Base-by-base conservation (phyloP, 2,113 vertebrate genomes). In the Rynchops niger region DNA sequence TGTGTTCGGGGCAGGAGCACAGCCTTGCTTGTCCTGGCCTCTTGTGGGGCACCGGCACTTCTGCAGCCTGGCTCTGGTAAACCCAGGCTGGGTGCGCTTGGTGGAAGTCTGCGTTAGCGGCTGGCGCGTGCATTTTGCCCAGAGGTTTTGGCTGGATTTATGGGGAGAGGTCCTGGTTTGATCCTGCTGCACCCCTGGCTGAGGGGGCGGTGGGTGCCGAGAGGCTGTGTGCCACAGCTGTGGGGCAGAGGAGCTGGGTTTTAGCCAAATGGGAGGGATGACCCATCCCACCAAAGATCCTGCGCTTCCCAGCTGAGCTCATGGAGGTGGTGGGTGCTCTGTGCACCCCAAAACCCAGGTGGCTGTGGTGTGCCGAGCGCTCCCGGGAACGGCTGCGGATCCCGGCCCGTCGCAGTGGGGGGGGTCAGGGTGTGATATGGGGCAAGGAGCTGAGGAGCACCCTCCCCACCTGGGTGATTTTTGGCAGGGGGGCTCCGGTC, bases 271-370 rank as follows among this genome's bases (percentile, higher is more conserved):
- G 15, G 32, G 32, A 66, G 27, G 17, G 17, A 50, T 20, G 15
- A 43, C 16, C 10, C 15, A 1, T 71, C 62, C 26, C 17, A 6
- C 61, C 26, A 18, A 43, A 23, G 43, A 32, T 63, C 55, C 34
- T 8, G 0, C 3, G 2, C 38, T 53, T 74, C 29, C 56, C n/a
- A 29, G 30, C 30, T 8, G 7, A 34, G 11, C 80, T 61, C 7
- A 4, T 0, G 10, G 76, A 15, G 5, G 52, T 2, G 4, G 40
- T 6, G 32, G 53, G 27, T 61, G 52, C 36, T 82, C 29, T 1
- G 2, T 56, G 70, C 16, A 30, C 36, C 36, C 66, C 23, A 22
- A 17, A 15, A 40, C 20, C 42, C 52, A 7, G 15, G 43, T 6
- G 43, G 11, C 17, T 1, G 3, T 22, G 40, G 40, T 26, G 23